Base-by-base conservation (phyloP, 2,797 vertebrate genomes). In the Phylloscopus collybita region DNA sequence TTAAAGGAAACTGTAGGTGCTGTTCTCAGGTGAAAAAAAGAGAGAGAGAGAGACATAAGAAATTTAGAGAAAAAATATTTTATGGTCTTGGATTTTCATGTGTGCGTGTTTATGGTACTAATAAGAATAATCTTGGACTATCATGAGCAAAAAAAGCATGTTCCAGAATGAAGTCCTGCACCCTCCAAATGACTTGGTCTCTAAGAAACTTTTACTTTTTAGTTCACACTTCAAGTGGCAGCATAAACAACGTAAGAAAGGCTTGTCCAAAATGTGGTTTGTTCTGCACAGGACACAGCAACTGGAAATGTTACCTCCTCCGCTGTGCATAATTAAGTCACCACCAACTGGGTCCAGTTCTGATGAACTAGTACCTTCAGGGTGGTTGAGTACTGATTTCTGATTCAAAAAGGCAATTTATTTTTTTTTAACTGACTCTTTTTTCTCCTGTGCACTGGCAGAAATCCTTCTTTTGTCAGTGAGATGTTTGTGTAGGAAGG, bases 1-100 rank as follows among this genome's bases (percentile, higher is more conserved):
- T 96, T 89, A 97, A 98, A 97, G 96, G 97, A 98, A 97, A 98
- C 97, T 98, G 97, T 98, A 98, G 97, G 98, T 97, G 97, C 98
- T 93, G 87, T 98, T 98, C 98, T 98, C 98, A 98, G 98, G 98
- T 98, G 98, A 98, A 98, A 97, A 97, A 97, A 97, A 97, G 62
- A 97, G 62, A 95, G 71, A 94, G 86, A 96, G 95, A 97, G 94
- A 98, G 96, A 97, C 87, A 95, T 97, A 97, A 97, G 93, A 97
- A 97, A 97, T 96, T 97, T 96, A 98, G 97, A 98, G 96, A 98
- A 97, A 96, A 98, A 96, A 94, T 97, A 96, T 98, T 98, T 98
- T 98, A 97, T 97, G 96, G 96, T 96, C 96, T 97, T 97, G 97
- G 97, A 98, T 97, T 97, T 95, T 94, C 93, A 86, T 92, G 75